Evolutionary conservation across 53 echinoderm and acorn worm species (phyloP), one percentile per base, ranked within the genome.

Genomic region (Pentamera pediparva): DNA sequence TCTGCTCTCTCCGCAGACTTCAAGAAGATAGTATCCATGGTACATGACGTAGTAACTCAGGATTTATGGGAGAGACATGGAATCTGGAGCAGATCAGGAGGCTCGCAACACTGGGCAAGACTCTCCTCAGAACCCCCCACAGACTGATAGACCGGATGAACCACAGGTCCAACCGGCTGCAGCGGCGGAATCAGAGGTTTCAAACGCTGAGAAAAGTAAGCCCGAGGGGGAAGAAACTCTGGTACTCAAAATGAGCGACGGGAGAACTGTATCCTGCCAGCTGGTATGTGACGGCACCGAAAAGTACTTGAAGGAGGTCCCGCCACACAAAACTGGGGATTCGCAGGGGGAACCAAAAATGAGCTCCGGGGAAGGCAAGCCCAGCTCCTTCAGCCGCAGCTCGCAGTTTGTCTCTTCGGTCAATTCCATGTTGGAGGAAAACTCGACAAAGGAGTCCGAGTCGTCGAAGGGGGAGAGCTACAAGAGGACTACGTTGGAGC

Each of bases 301-400:
- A 32, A 72, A 72, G 12, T 72, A 72, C 34, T 32, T 72, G 73
- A 51, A 72, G 20, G 73, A 72, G 32, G 30, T 72, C 33, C 73
- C 73, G 19, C 13, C 19, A 8, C 24, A 50, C 33, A 49, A 49
- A 50, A 31, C 34, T 15, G 54, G 36, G 30, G 31, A 48, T 22
- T 24, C 24, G 18, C 51, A 50, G 26, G 25, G 29, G 34, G 52
- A 51, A 10, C 37, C 34, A 1, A 54, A 35, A 54, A 72, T 54
- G 52, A 49, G 34, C 8, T 32, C 52, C 6, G 73, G 54, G 32
- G 37, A 37, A 10, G 54, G 21, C 18, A 72, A 32, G 54, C 73
- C 53, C 8, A 72, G 52, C 26, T 53, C 52, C 5, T 72, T 53
- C 33, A 51, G 73, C 34, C 30, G 34, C 24, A 51, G 52, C 22